A percentile compares a stretch with the other conserved stretches of the same genome.
Conservation (phyloP, 2,888 invertebrate species). For the Polymixis flavicincta region DNA sequence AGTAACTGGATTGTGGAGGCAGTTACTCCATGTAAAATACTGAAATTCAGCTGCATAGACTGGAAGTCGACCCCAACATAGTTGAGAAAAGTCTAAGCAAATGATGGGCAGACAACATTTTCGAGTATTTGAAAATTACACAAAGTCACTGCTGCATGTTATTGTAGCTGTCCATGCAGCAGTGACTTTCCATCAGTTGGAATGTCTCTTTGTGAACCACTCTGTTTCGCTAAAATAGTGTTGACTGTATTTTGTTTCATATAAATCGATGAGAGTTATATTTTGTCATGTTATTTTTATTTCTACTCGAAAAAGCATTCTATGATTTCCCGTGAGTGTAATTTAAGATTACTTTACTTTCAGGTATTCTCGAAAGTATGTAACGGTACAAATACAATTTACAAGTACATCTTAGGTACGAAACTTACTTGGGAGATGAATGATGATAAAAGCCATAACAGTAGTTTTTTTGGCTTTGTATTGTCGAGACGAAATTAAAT, state of each 20-base stretch:
- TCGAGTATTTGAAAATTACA: too few species aligned
- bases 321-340: slow-evolving; percentile 34
- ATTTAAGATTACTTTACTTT: slow-evolving; percentile 1
- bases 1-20: too few species aligned
- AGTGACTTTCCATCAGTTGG: neutral
- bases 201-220: too few species aligned
- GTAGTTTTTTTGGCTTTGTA: too few species aligned
- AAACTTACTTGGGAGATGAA: neutral
- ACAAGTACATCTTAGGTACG: neutral
- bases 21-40: too few species aligned
- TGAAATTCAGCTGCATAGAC: too few species aligned
- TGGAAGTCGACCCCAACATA: too few species aligned
- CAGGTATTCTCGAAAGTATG: slow-evolving; percentile 16
- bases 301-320: slow-evolving; percentile 3
- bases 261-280: neutral
- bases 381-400: neutral
- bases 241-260: neutral
- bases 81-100: too few species aligned
- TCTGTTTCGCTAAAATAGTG: neutral
- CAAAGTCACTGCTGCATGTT: too few species aligned
- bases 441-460: neutral
- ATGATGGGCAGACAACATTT: too few species aligned
- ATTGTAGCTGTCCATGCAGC: neutral
- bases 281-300: slow-evolving; percentile 5
- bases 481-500: neutral